phyloP scores from a whole-genome alignment of 1,140 invertebrate genomes.

The Bombus pyrosoma region DNA sequence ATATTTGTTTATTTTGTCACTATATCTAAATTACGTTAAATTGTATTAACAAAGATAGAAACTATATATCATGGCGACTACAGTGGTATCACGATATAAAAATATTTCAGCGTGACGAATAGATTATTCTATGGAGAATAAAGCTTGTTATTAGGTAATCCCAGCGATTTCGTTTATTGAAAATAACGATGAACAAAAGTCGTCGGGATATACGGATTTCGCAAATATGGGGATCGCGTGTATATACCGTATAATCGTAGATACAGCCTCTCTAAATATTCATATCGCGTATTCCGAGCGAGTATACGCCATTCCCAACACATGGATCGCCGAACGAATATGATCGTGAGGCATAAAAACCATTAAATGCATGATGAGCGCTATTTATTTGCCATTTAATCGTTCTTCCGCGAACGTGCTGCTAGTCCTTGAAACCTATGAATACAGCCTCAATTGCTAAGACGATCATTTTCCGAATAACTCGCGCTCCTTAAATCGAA shows the following conservation, averaged over 20 bases:
- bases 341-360: conserved; percentile 59
- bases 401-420: conserved; percentile 46
- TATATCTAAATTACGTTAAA: background rate
- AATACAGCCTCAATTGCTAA: background rate
- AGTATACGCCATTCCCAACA: conserved; percentile 47
- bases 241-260: conserved; percentile 44
- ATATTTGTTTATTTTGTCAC: background rate
- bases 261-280: conserved; percentile 59
- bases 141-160: background rate
- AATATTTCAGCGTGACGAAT: background rate
- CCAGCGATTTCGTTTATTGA: background rate
- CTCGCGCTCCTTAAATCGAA: background rate
- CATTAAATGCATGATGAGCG: conserved; percentile 57
- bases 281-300: conserved; percentile 58
- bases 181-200: conserved; percentile 3
- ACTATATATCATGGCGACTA: background rate
- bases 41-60: background rate
- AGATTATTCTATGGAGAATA: background rate
- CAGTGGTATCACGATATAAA: background rate
- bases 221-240: conserved; percentile 26
- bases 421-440: conserved; percentile 15
- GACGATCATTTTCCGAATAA: background rate
- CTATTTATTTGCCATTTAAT: conserved; percentile 66
- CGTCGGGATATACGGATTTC: background rate
- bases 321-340: conserved; percentile 57